Conservation (phyloP, 2,888 invertebrate species). For the Thelaira solivaga region DNA sequence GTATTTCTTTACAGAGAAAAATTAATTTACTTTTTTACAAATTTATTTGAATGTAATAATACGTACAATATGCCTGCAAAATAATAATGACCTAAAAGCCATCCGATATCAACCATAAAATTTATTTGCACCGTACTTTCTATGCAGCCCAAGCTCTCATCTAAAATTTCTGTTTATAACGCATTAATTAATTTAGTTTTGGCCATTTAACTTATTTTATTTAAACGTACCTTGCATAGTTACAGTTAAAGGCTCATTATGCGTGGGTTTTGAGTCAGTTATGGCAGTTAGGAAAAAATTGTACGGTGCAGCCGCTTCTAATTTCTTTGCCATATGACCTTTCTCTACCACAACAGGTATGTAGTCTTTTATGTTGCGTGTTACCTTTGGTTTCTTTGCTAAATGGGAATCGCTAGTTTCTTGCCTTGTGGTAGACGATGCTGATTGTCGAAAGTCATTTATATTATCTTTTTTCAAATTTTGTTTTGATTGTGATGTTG, state of each 20-base stretch:
- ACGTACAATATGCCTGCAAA: slow-evolving; percentile 84
- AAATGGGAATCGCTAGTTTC: slow-evolving; percentile 65
- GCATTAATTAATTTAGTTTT: neutral
- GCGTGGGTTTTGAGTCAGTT: slow-evolving; percentile 81
- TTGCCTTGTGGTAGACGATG: slow-evolving; percentile 47
- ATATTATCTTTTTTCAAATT: neutral
- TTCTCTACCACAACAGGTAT: slow-evolving; percentile 80
- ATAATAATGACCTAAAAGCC: slow-evolving; percentile 91
- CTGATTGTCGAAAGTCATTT: slow-evolving; percentile 41
- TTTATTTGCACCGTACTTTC: slow-evolving; percentile 90
- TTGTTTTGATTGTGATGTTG: slow-evolving; percentile 13
- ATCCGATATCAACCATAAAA: slow-evolving; percentile 94
- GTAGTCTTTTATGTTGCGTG: slow-evolving; percentile 75
- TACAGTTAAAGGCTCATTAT: slow-evolving; percentile 82
- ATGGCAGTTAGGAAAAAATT: slow-evolving; percentile 87
- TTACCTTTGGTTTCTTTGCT: slow-evolving; percentile 73
- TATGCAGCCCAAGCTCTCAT: slow-evolving; percentile 85
- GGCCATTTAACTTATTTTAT: neutral
- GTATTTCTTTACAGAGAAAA: slow-evolving; percentile 79
- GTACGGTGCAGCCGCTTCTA: slow-evolving; percentile 83
- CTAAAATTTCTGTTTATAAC: slow-evolving; percentile 82
- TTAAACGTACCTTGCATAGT: slow-evolving; percentile 81
- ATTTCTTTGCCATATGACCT: slow-evolving; percentile 82
- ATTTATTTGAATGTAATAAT: neutral
- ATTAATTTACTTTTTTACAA: neutral